phyloP scores from a whole-genome alignment of 2,113 vertebrate species.

The Sceloporus tristichus region DNA sequence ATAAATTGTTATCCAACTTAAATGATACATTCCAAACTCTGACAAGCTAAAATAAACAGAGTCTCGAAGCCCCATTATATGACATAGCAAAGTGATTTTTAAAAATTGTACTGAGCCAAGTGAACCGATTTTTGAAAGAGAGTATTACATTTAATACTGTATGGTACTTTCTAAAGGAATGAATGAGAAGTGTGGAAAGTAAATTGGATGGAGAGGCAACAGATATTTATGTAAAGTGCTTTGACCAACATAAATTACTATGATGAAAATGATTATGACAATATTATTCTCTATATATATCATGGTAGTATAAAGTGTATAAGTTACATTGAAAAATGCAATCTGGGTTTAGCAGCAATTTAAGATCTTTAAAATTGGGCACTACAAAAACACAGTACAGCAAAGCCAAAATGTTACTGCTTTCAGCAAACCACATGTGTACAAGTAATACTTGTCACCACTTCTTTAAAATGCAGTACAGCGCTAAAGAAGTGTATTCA shows the following conservation, averaged over 20 bases:
- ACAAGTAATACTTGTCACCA: neutral
- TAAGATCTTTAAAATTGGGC: neutral
- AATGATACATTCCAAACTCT: fast-evolving
- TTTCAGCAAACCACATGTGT: slow-evolving; percentile 16
- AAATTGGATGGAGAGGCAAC: no score
- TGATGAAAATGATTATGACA: neutral
- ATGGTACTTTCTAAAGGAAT: neutral
- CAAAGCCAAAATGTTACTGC: slow-evolving; percentile 10
- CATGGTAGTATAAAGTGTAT: slow-evolving; percentile 28
- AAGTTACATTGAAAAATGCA: slow-evolving; percentile 17
- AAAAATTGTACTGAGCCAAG: slow-evolving; percentile 21
- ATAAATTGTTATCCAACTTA: fast-evolving
- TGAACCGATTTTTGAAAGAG: slow-evolving; percentile 18
- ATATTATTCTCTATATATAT: neutral
- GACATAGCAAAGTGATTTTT: slow-evolving; percentile 41
- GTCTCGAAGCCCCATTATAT: slow-evolving; percentile 25
- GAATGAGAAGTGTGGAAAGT: neutral
- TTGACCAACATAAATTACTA: neutral
- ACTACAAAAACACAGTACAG: slow-evolving; percentile 3
- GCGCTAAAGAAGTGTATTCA: neutral
- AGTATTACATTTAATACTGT: slow-evolving; percentile 22
- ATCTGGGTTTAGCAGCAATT: neutral
- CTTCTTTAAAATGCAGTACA: neutral
- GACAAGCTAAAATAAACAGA: neutral
- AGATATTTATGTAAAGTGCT: neutral